Conservation (phyloP, 1,140 invertebrate species). For the Drosophila fuyamai region DNA sequence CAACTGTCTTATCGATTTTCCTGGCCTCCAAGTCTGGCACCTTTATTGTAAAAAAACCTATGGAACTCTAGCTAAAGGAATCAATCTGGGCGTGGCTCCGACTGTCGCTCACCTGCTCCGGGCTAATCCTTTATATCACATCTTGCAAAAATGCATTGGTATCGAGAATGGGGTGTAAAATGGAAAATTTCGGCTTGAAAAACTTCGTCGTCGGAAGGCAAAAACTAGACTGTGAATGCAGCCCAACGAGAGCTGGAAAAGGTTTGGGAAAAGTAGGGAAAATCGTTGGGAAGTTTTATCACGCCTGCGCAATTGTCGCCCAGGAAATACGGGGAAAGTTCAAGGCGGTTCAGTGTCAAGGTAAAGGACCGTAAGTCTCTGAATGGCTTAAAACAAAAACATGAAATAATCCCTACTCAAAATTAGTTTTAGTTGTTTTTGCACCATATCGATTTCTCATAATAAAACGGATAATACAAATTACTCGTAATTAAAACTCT, state of each 20-base stretch:
- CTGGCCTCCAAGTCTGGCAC: not conserved
- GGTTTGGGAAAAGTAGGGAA: conserved; percentile 26
- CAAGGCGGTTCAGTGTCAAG: conserved; percentile 68
- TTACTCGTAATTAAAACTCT: conserved; percentile 1
- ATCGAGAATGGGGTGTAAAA: conserved; percentile 16
- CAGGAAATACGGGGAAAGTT: conserved; percentile 30
- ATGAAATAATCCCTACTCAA: no score
- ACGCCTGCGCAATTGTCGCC: conserved; percentile 36
- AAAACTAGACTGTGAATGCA: conserved; percentile 52
- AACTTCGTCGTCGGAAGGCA: conserved; percentile 32
- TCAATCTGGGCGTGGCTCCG: conserved; percentile 14
- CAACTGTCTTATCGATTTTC: conserved; percentile 54
- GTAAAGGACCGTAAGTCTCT: conserved; percentile 39
- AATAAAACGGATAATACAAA: not conserved
- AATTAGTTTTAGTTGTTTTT: no score
- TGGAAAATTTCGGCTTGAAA: conserved; percentile 2
- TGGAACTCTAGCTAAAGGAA: not conserved
- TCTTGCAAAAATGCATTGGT: conserved; percentile 46
- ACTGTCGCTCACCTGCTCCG: conserved; percentile 34
- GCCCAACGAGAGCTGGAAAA: not conserved
- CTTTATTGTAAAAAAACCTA: not conserved
- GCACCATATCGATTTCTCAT: no score
- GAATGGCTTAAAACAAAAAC: conserved; percentile 1
- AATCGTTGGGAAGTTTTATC: conserved; percentile 29
- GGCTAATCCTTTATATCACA: conserved; percentile 50